Evolutionary conservation across 2,797 vertebrate species (phyloP).

Genomic region (Anisognathus igniventris): DNA sequence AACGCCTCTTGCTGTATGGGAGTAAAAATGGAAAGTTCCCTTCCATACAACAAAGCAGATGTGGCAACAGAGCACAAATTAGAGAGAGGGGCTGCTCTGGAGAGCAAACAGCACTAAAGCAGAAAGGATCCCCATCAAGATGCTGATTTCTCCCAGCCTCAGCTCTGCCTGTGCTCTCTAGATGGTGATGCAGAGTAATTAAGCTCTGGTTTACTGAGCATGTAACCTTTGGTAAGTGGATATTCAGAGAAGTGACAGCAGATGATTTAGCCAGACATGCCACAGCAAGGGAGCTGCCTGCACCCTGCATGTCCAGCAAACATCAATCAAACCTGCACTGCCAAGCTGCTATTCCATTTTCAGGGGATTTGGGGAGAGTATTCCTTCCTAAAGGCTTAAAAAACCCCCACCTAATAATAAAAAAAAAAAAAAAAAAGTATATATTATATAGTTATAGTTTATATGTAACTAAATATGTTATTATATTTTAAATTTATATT

Average conservation of each 20-base stretch:
- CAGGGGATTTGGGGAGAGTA: neutral
- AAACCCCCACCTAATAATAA: too few species aligned
- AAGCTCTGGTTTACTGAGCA: neutral
- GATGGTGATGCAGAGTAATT: constrained; percentile 34
- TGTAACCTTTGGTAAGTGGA: neutral
- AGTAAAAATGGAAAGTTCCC: neutral
- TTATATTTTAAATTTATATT: too few species aligned
- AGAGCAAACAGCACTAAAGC: neutral
- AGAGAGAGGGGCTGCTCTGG: neutral
- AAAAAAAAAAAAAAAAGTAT: too few species aligned
- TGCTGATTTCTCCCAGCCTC: neutral
- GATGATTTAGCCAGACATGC: neutral
- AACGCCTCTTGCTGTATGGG: neutral
- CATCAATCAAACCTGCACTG: neutral
- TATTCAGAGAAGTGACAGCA: neutral
- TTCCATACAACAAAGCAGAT: neutral
- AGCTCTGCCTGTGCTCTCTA: neutral
- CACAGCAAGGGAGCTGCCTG: neutral
- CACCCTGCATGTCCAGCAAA: neutral
- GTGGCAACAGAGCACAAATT: neutral
- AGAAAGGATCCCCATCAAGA: neutral
- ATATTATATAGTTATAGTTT: too few species aligned
- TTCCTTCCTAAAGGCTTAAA: neutral
- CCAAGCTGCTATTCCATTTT: neutral
- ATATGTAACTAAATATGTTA: too few species aligned